Conservation (phyloP, 53 echinoderm and acorn worm genomes). For the Luidia sarsii region DNA sequence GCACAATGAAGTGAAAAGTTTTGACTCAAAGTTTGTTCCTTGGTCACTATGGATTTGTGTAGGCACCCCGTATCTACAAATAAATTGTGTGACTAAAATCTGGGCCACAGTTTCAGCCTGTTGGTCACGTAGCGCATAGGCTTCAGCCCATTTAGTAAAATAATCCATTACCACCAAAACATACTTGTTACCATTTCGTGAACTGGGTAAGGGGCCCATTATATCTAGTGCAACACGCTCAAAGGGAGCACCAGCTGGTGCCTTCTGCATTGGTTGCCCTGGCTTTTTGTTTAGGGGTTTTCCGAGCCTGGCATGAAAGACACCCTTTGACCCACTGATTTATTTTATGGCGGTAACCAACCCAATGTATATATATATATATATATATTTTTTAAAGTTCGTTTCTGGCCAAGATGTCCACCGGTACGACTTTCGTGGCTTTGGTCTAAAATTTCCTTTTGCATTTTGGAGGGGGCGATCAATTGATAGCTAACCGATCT, state of each 20-base stretch:
- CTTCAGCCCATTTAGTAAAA: constrained; percentile 41
- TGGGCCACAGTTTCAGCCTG: constrained; percentile 20
- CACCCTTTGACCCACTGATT: background rate
- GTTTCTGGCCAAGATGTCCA: constrained; percentile 14
- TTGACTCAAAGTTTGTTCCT: constrained; percentile 43
- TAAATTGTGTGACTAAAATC: constrained; percentile 17
- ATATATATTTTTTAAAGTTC: background rate
- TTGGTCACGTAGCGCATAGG: constrained; percentile 7
- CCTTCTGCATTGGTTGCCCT: constrained; percentile 2
- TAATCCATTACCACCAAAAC: constrained; percentile 32
- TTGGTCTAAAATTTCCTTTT: constrained; percentile 1
- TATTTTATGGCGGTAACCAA: constrained; percentile 15
- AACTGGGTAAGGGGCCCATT: constrained; percentile 34
- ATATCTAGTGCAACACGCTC: constrained; percentile 25
- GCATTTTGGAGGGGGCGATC: background rate
- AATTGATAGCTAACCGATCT: background rate
- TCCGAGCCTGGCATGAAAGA: background rate
- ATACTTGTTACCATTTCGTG: constrained; percentile 5
- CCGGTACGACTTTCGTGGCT: background rate
- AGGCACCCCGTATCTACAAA: constrained; percentile 40
- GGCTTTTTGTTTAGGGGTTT: background rate
- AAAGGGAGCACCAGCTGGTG: background rate
- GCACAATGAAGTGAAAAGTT: constrained; percentile 19
- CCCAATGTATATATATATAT: constrained; percentile 11
- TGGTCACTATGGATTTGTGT: constrained; percentile 43